These are phyloP conservation scores for Xiphophorus hellerii DNA, from an alignment of 2,113 vertebrate genomes.

Conservation along the genomic window DNA sequence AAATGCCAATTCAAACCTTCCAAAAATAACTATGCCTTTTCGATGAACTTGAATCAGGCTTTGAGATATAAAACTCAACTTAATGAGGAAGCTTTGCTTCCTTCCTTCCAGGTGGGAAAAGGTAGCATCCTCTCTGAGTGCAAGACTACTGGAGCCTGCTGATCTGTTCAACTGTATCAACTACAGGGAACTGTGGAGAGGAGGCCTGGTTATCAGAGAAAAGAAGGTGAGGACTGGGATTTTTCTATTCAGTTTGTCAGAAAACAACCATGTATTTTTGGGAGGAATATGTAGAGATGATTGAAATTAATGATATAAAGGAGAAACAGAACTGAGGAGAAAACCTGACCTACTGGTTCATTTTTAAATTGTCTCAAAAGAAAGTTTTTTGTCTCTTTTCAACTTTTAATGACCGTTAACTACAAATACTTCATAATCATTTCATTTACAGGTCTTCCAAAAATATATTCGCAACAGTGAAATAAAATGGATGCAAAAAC, in stretches of 20 bases:
- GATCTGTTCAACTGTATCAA: slow-evolving; percentile 41
- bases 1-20: neutral
- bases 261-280: neutral
- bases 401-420: neutral
- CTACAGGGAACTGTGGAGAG: slow-evolving; percentile 68
- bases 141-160: slow-evolving; percentile 36
- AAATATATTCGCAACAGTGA: neutral
- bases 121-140: slow-evolving; percentile 57
- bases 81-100: neutral
- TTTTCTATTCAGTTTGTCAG: neutral
- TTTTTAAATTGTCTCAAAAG: neutral
- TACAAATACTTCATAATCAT: neutral
- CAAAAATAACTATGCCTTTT: neutral
- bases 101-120: slow-evolving; percentile 64
- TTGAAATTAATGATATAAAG: neutral
- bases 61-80: neutral
- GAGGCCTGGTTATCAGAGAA: slow-evolving; percentile 68
- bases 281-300: neutral
- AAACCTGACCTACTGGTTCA: neutral
- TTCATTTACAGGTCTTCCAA: neutral
- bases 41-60: neutral
- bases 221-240: slow-evolving; percentile 58
- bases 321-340: neutral
- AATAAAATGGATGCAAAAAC: neutral
- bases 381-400: neutral